Conservation (phyloP, 2,797 vertebrate species). For the Bucorvus abyssinicus region DNA sequence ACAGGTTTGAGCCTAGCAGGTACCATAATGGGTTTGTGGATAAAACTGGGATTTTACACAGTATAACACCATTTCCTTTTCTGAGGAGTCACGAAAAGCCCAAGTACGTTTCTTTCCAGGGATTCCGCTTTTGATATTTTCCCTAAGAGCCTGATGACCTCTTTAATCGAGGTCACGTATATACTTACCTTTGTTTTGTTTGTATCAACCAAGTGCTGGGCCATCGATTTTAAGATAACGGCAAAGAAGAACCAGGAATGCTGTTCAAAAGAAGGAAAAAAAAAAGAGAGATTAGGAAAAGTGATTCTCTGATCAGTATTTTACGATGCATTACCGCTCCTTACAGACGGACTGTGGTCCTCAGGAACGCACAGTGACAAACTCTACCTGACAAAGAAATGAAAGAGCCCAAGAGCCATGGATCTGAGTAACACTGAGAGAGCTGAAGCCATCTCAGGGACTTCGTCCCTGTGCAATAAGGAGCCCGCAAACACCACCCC, state of each 20-base stretch:
- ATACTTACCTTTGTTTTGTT: constrained; percentile 85
- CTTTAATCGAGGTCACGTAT: background rate
- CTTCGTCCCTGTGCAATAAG: background rate
- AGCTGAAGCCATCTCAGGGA: background rate
- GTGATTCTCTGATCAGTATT: background rate
- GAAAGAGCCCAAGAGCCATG: background rate
- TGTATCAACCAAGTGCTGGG: constrained; percentile 88
- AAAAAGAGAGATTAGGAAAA: background rate
- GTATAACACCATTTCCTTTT: background rate
- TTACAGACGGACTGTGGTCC: background rate
- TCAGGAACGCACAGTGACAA: background rate
- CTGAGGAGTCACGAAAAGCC: background rate
- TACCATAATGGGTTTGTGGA: background rate
- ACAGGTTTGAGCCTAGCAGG: background rate
- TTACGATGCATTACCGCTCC: background rate
- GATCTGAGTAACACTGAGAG: background rate
- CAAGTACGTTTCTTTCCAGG: background rate
- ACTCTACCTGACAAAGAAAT: background rate
- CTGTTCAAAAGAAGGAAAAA: constrained; percentile 73
- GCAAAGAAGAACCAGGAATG: constrained; percentile 99
- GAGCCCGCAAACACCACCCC: background rate
- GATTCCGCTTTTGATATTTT: background rate
- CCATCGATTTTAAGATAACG: constrained; percentile 95
- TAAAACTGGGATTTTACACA: background rate
- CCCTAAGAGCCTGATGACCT: background rate